Evolutionary conservation across 2,888 invertebrate genomes (phyloP).

Genomic region (Caenorhabditis sp.): DNA sequence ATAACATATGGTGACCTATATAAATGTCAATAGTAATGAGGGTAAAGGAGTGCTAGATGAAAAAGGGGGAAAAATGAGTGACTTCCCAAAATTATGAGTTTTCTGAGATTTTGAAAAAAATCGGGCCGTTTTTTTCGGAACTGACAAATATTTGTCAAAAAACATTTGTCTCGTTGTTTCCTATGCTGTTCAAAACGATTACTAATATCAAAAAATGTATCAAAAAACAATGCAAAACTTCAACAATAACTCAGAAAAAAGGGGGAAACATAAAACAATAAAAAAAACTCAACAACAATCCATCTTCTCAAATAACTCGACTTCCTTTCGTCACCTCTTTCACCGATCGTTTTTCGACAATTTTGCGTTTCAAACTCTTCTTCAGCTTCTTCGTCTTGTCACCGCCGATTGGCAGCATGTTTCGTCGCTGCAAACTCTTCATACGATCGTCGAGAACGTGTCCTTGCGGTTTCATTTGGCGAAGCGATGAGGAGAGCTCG

Average conservation of each 20-base stretch:
- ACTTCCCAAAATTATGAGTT: too few relatives aligned
- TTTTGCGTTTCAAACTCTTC: constrained; percentile 36
- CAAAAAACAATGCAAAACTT: not conserved
- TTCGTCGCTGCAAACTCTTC: constrained; percentile 52
- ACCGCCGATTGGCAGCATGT: constrained; percentile 52
- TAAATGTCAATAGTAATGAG: too few relatives aligned
- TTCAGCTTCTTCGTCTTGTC: constrained; percentile 34
- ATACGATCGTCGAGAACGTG: constrained; percentile 46
- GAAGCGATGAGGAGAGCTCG: constrained; percentile 39
- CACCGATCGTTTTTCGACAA: constrained; percentile 41
- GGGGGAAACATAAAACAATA: not conserved
- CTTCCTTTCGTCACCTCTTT: constrained; percentile 39
- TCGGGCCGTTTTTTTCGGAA: too few relatives aligned
- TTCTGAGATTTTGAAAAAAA: too few relatives aligned
- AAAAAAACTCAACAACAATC: not conserved
- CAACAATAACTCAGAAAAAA: constrained; percentile 3
- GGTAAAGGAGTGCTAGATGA: too few relatives aligned
- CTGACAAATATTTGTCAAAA: too few relatives aligned
- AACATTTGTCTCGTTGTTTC: too few relatives aligned
- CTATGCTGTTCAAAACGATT: too few relatives aligned
- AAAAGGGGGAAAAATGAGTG: too few relatives aligned
- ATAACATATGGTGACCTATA: too few relatives aligned
- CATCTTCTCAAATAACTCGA: constrained; percentile 29
- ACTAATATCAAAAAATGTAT: too few relatives aligned
- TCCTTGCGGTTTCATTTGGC: constrained; percentile 50